Base-by-base conservation (phyloP, 92 coral and sea anemone species). In the Phenganax marumi region DNA sequence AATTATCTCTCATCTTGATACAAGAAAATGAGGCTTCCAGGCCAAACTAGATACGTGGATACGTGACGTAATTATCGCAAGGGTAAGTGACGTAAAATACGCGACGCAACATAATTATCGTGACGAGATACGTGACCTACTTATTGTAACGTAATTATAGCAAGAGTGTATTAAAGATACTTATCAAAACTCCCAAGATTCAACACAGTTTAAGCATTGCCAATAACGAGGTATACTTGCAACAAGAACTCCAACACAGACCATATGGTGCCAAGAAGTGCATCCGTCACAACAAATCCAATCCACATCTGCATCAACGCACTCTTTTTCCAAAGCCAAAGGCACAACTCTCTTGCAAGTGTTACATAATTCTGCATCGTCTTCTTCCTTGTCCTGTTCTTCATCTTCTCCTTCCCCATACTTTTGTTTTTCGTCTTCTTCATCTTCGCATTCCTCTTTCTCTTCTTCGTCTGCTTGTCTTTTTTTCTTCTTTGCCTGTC, bases 151-250 rank as follows among this genome's bases (percentile, higher is more conserved):
- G 43, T 33, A 33, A 33, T 33, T 33, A 2, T 33, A 33, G 43
- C 43, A 5, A 33, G 43, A 33, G 0, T 33, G 43, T 33, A 33
- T 33, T 33, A 33, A 33, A 33, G 43, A 33, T 33, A 33, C 43
- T 62, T 17, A 62, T 62, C 25, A 25, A 21, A 62, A 77, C 82
- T 60, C 70, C 85, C 85, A 81, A 9, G 62, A 46, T 81, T 81
- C 85, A 66, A 22, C 77, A 81, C 85, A 68, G 85, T 71, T 47
- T 69, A 68, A 47, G 54, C 85, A 81, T 4, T 66, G 85, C 77
- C 85, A 81, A 39, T 81, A 60, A 53, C 54, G 51, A 71, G 74
- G 76, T 43, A 69, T 77, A 17, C 52, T 50, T 55, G 51, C 19
- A 47, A 64, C 13, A 48, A 26, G 10, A 18, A 81, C 49, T 11